phyloP scores from a whole-genome alignment of 1,140 invertebrate genomes.

The Hylaeus volcanicus region DNA sequence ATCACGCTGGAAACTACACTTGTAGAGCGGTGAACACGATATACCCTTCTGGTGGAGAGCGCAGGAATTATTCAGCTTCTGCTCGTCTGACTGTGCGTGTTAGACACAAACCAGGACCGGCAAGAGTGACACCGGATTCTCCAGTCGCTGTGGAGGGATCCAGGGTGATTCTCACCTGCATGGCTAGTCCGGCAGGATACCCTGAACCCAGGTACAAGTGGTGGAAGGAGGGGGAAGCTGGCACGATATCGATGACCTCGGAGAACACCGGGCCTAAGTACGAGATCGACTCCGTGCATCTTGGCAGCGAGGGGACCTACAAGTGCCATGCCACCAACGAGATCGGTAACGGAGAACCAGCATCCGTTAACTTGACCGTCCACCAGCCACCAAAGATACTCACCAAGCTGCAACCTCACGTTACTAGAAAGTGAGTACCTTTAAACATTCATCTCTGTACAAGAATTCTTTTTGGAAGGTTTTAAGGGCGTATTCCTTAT shows the following conservation, averaged over 20 bases:
- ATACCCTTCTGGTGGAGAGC: conserved; percentile 85
- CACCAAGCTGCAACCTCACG: conserved; percentile 90
- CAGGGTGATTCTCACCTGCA: conserved; percentile 91
- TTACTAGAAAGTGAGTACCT: conserved; percentile 83
- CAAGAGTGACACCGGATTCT: conserved; percentile 89
- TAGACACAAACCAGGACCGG: conserved; percentile 92
- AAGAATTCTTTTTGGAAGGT: no score
- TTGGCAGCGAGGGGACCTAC: conserved; percentile 93
- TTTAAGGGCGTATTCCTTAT: no score
- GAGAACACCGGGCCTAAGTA: conserved; percentile 90
- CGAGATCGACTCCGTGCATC: conserved; percentile 90
- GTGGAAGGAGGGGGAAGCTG: conserved; percentile 89
- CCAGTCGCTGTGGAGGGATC: conserved; percentile 92
- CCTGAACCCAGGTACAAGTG: conserved; percentile 93
- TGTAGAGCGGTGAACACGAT: conserved; percentile 92
- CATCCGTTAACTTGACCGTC: conserved; percentile 90
- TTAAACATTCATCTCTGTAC: no score
- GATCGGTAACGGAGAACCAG: conserved; percentile 90
- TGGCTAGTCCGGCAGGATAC: conserved; percentile 92
- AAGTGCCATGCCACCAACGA: conserved; percentile 94
- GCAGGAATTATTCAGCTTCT: conserved; percentile 86
- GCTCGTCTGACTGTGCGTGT: conserved; percentile 90
- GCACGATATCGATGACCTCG: conserved; percentile 82
- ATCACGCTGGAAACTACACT: conserved; percentile 92
- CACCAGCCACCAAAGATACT: conserved; percentile 92